Percentiles rank a stretch among this genome's conserved stretches.
phyloP scores from a whole-genome alignment of 1,140 invertebrate genomes.

The Drosophila sproati region DNA sequence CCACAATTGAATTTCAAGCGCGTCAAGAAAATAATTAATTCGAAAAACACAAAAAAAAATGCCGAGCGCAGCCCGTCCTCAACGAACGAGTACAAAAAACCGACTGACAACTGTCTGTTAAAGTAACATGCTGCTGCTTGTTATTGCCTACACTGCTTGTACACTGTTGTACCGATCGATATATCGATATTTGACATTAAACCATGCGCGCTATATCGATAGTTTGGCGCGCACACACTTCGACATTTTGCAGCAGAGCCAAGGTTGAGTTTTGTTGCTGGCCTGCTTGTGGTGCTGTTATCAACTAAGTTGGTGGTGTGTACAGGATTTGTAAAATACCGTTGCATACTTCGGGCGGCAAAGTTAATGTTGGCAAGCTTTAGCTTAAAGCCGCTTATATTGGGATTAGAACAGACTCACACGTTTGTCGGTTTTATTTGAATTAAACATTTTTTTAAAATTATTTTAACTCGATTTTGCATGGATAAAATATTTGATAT shows the following conservation, averaged over 20 bases:
- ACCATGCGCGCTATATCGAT: background rate
- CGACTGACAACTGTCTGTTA: conserved; percentile 27
- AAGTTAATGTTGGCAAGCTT: background rate
- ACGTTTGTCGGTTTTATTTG: background rate
- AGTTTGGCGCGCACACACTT: conserved; percentile 4
- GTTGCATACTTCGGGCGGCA: background rate
- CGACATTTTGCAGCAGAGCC: background rate
- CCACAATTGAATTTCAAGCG: conserved; percentile 45
- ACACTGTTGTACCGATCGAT: conserved; percentile 2
- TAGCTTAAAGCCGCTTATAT: background rate
- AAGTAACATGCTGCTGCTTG: conserved; percentile 22
- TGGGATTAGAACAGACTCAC: background rate
- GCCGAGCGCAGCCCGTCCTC: background rate
- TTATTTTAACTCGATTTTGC: too few species aligned
- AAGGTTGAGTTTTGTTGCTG: too few species aligned
- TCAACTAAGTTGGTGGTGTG: background rate
- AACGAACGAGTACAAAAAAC: conserved; percentile 25
- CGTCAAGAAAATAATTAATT: conserved; percentile 43
- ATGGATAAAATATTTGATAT: too few species aligned
- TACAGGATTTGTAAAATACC: background rate
- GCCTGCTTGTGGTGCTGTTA: background rate
- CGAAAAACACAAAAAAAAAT: conserved; percentile 12
- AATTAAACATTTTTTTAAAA: too few species aligned
- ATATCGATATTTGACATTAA: background rate
- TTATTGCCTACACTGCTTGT: background rate